phyloP scores from a whole-genome alignment of 2,113 vertebrate genomes.

The Chloropsis hardwickii region DNA sequence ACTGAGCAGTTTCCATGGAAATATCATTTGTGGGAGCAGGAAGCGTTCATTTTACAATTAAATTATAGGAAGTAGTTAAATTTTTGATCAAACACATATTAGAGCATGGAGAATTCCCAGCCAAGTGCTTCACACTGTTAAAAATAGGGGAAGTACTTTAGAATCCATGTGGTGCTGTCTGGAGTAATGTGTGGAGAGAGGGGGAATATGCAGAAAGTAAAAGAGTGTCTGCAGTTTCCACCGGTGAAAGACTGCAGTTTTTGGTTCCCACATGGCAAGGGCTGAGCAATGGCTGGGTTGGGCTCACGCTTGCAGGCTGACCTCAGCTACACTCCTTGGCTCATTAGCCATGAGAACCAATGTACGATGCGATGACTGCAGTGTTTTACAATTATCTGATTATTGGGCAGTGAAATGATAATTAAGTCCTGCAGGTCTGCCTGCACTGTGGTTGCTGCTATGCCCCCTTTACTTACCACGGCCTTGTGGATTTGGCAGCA shows the following conservation, averaged over 20 bases:
- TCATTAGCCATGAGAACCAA: background rate
- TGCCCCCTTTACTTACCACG: background rate
- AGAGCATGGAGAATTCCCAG: constrained; percentile 36
- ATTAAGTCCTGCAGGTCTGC: background rate
- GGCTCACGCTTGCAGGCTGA: background rate
- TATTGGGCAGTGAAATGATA: background rate
- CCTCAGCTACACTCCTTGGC: background rate
- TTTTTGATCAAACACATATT: constrained; percentile 58
- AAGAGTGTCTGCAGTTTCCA: background rate
- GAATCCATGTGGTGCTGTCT: background rate
- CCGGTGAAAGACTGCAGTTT: background rate
- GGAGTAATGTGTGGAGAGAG: background rate
- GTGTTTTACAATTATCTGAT: background rate
- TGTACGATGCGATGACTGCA: background rate
- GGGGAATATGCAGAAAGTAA: background rate
- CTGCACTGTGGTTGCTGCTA: background rate
- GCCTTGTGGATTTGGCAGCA: background rate
- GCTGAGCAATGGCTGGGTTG: background rate
- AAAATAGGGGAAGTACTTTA: background rate
- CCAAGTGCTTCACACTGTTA: background rate
- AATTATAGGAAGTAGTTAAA: constrained; percentile 43
- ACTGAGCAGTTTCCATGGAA: constrained; percentile 63
- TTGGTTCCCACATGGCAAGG: background rate
- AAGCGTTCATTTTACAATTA: constrained; percentile 53
- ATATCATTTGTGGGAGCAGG: constrained; percentile 28